Percentiles rank a stretch among this genome's conserved stretches.
Evolutionary conservation across 2,113 vertebrate genomes (phyloP).

Genomic region (Deroptyus accipitrinus): DNA sequence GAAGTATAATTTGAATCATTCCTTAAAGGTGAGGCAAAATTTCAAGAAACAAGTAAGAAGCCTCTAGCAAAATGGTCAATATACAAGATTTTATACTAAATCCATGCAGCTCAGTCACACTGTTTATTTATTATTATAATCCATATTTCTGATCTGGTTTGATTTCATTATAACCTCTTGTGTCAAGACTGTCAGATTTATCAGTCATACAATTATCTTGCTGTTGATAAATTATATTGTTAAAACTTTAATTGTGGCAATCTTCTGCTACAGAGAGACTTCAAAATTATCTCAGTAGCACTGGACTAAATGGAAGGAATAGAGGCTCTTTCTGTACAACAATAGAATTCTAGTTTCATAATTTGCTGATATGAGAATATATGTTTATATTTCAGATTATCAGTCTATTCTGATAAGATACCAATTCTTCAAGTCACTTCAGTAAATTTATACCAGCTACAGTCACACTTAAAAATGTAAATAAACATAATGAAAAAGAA

Average conservation of each 20-base stretch:
- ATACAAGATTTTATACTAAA: neutral
- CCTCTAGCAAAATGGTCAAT: neutral
- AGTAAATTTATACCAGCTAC: neutral
- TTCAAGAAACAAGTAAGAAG: neutral
- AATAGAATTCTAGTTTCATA: neutral
- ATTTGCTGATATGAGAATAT: neutral
- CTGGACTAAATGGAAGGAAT: neutral
- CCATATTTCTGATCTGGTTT: neutral
- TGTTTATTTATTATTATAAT: neutral
- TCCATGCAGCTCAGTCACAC: neutral
- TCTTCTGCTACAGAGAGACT: neutral
- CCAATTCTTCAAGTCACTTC: neutral
- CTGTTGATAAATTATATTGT: neutral
- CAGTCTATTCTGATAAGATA: neutral
- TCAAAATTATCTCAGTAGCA: neutral
- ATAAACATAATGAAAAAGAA: neutral
- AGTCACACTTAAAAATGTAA: neutral
- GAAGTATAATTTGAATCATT: neutral
- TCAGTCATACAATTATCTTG: neutral
- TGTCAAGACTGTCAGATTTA: neutral
- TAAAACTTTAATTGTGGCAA: neutral
- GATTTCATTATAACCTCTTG: neutral
- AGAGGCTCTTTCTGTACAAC: neutral
- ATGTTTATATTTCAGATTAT: neutral
- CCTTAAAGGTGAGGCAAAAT: neutral